phyloP scores from a whole-genome alignment of 2,113 vertebrate genomes.

The Cisticola juncidis region DNA sequence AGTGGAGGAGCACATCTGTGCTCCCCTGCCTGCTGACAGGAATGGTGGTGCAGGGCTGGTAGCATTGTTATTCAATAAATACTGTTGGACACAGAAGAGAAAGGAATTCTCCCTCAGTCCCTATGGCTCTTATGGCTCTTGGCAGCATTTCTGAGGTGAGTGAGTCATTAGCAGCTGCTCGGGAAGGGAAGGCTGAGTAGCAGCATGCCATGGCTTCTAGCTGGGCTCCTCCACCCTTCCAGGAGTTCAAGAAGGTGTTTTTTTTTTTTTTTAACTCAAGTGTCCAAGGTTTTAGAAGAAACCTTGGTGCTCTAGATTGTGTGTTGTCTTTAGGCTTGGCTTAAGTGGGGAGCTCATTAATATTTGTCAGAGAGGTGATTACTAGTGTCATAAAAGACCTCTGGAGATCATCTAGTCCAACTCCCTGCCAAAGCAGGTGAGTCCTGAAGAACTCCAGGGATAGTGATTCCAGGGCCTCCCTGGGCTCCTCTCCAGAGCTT shows the following conservation, averaged over 20 bases:
- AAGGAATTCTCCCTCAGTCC: constrained; percentile 13
- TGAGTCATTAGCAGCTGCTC: constrained; percentile 51
- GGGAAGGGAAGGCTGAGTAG: not conserved
- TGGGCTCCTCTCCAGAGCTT: not conserved
- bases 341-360: not conserved
- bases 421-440: not conserved
- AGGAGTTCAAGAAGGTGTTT: not conserved
- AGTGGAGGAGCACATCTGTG: not conserved
- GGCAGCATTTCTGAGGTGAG: constrained; percentile 36
- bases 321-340: not conserved
- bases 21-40: not conserved
- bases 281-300: not conserved
- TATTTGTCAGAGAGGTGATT: not conserved
- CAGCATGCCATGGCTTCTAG: not conserved
- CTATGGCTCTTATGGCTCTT: constrained; percentile 8
- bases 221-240: not conserved
- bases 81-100: not conserved
- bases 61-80: not conserved
- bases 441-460: not conserved
- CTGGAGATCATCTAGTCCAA: not conserved
- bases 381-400: not conserved
- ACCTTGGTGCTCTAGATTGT: not conserved
- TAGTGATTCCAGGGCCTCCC: not conserved
- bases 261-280: not conserved
- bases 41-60: constrained; percentile 22